A percentile compares a stretch with the other conserved stretches of the same genome.
These are phyloP conservation scores for Patella depressa DNA, from an alignment of 2,888 invertebrate genomes.

Conservation along the genomic window DNA sequence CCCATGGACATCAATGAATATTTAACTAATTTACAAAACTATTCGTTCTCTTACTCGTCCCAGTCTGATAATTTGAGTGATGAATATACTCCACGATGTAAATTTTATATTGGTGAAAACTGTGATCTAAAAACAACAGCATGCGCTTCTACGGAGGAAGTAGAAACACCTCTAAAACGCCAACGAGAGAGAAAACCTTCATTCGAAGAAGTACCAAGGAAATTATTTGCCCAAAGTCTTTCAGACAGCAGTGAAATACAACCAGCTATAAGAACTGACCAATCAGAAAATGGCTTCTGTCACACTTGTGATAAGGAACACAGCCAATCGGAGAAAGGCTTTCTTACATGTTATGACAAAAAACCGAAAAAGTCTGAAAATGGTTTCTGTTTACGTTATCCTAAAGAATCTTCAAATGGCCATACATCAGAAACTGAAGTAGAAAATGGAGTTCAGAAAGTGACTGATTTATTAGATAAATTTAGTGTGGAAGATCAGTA, in stretches of 20 bases:
- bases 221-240: slow-evolving; percentile 7
- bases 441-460: not conserved
- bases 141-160: not conserved
- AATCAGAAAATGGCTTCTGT: not conserved
- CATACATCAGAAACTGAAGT: not conserved
- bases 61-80: slow-evolving; percentile 1
- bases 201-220: not conserved
- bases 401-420: not conserved
- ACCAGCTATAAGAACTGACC: slow-evolving; percentile 4
- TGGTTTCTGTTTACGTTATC: not conserved
- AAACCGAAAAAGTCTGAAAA: not conserved
- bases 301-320: not conserved
- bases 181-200: slow-evolving; percentile 16
- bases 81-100: slow-evolving; percentile 45
- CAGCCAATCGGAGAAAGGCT: not conserved
- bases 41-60: not conserved
- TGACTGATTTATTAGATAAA: slow-evolving; percentile 7
- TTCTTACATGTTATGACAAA: not conserved
- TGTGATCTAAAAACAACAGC: not conserved
- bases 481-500: not conserved
- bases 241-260: slow-evolving; percentile 12
- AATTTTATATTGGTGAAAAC: slow-evolving; percentile 52
- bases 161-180: not conserved
- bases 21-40: slow-evolving; percentile 49
- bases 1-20: slow-evolving; percentile 59